Conservation (phyloP, 2,113 vertebrate genomes). For the Fregata magnificens region DNA sequence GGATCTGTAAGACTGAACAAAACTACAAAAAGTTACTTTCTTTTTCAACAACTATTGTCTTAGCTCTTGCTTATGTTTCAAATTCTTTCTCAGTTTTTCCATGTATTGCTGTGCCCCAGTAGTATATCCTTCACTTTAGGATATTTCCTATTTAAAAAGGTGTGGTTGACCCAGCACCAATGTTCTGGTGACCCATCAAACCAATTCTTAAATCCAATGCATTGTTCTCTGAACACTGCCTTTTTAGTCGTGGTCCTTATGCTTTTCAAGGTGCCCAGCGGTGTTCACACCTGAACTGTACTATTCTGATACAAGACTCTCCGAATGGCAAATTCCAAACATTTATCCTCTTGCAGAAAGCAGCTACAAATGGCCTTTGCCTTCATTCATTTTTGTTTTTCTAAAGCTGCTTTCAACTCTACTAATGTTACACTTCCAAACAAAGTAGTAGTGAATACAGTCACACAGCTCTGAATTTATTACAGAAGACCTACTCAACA, state of each 20-base stretch:
- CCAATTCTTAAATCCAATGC: neutral
- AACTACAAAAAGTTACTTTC: neutral
- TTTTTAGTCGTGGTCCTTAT: neutral
- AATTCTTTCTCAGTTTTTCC: neutral
- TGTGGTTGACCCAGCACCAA: neutral
- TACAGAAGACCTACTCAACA: neutral
- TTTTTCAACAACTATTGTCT: neutral
- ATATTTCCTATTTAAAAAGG: neutral
- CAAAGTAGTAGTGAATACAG: neutral
- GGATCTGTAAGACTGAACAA: neutral
- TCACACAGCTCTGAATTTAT: neutral
- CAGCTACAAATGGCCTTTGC: neutral
- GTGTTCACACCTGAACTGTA: neutral
- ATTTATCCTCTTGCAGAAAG: neutral
- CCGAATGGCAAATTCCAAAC: neutral
- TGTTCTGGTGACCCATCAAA: neutral
- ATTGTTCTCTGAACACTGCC: neutral
- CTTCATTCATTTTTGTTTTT: neutral
- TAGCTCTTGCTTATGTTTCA: neutral
- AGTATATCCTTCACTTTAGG: neutral
- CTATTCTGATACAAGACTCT: neutral
- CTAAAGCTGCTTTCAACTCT: neutral
- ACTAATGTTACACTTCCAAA: neutral
- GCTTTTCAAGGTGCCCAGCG: neutral
- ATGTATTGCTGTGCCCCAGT: neutral